A percentile compares a stretch with the other conserved stretches of the same genome.
Conservation (phyloP, 2,888 invertebrate genomes). For the Drosophila sordidula region DNA sequence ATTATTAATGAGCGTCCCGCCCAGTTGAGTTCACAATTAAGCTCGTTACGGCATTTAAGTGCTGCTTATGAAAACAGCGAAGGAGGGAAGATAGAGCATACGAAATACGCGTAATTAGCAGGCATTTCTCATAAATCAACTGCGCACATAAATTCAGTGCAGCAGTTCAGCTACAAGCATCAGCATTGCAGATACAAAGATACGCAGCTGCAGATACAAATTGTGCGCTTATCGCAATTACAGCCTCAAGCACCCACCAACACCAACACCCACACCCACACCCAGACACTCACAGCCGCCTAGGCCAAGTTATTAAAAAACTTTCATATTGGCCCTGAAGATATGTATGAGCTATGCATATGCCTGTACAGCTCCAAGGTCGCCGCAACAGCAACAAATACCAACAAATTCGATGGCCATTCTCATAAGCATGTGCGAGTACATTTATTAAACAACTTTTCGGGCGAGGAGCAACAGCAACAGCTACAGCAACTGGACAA, state of each 20-base stretch:
- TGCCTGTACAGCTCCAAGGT: slow-evolving; percentile 33
- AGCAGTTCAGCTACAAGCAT: slow-evolving; percentile 7
- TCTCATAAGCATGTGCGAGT: slow-evolving; percentile 68
- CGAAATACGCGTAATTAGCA: slow-evolving; percentile 63
- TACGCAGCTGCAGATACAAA: slow-evolving; percentile 44
- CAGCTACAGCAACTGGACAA: slow-evolving; percentile 27
- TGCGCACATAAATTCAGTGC: slow-evolving; percentile 35
- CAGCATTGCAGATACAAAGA: slow-evolving; percentile 37
- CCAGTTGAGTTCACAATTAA: slow-evolving; percentile 69
- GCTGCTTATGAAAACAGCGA: slow-evolving; percentile 61
- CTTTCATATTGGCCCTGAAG: slow-evolving; percentile 53
- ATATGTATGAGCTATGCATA: slow-evolving; percentile 11
- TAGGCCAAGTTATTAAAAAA: slow-evolving; percentile 65
- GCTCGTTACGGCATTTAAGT: slow-evolving; percentile 71
- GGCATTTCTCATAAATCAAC: slow-evolving; percentile 67
- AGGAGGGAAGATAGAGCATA: slow-evolving; percentile 1
- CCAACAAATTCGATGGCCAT: slow-evolving; percentile 47
- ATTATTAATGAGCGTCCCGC: slow-evolving; percentile 66
- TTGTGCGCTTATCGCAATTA: slow-evolving; percentile 58
- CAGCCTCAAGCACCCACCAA: slow-evolving; percentile 16
- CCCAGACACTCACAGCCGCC: not conserved
- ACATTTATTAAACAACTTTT: slow-evolving; percentile 80
- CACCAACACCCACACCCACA: too few species aligned
- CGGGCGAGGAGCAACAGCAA: slow-evolving; percentile 3
- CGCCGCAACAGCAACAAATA: slow-evolving; percentile 49